Evolutionary conservation across 2,888 invertebrate genomes (phyloP).

Genomic region (Serripes groenlandicus): DNA sequence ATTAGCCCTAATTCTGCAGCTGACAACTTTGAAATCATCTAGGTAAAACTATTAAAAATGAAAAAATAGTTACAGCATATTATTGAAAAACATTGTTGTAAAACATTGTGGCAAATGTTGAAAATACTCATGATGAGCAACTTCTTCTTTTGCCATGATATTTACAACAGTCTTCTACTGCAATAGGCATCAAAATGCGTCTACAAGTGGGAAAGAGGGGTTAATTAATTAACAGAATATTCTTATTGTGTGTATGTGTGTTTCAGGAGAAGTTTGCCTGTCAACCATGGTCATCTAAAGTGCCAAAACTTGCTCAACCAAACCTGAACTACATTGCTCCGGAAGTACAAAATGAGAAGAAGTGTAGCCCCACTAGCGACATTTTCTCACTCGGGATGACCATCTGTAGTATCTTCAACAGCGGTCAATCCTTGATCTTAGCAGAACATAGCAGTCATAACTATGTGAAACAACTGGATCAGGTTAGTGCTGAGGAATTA

Average conservation of each 20-base stretch:
- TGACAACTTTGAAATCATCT: too few species aligned
- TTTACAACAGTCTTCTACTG: not conserved
- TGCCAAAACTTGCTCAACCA: slow-evolving; percentile 97
- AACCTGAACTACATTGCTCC: slow-evolving; percentile 98
- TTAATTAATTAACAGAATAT: too few species aligned
- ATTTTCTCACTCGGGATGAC: slow-evolving; percentile 99
- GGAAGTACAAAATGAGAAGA: slow-evolving; percentile 92
- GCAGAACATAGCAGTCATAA: slow-evolving; percentile 95
- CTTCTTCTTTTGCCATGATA: not conserved
- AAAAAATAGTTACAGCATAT: too few species aligned
- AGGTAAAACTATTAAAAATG: too few species aligned
- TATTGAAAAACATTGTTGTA: too few species aligned
- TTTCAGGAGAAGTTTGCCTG: slow-evolving; percentile 92
- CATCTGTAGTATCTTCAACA: slow-evolving; percentile 96
- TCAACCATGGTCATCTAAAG: slow-evolving; percentile 95
- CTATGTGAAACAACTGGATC: slow-evolving; percentile 96
- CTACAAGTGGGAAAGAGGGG: too few species aligned
- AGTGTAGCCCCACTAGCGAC: slow-evolving; percentile 93
- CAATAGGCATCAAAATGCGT: too few species aligned
- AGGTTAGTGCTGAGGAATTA: too few species aligned
- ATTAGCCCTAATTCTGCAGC: too few species aligned
- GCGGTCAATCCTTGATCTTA: slow-evolving; percentile 95
- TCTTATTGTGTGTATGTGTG: too few species aligned
- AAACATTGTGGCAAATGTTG: not conserved
- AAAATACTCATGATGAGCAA: not conserved